Evolutionary conservation across 2,888 invertebrate species (phyloP), one percentile per base, ranked within the genome.

Genomic region (Odontocerum albicorne): DNA sequence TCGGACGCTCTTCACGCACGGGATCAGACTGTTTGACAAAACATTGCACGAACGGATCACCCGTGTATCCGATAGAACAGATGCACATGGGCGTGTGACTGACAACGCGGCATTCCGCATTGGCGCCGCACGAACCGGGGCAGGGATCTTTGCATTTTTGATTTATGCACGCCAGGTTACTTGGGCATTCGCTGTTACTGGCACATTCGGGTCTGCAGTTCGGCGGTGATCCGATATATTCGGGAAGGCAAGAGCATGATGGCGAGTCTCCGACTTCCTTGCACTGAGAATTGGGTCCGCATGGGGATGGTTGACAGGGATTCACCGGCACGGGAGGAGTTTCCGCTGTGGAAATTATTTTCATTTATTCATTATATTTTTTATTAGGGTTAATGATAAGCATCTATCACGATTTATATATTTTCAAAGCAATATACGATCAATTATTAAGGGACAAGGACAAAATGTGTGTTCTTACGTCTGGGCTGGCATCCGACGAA

Each of bases 61-160:
- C 91, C 1, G 82, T 84, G 61, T 79, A 84, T 44, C 82, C 79
- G 22, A 75, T 70, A 4, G 83, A 80, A 67, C 92, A 92, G 57
- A 83, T 84, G 68, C 92, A 92, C 65, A 87, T 86, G 1, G 90
- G 88, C 68, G 84, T 87, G 66, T 91, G 91, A 68, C 87, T 88
- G 3, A 88, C 81, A 16, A 88, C 86, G 65, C 84, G 81, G 67
- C 91, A 91, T 42, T 79, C 69, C 4, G 91, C 86, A 64, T 79
- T 77, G 4, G 85, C 68, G 19, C 90, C 90, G 69, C 91, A 91
- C n/a, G 87, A 81, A 55, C 89, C 90, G 36, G 81, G 82, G 64
- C 89, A 92, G 12, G 91, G 90, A 71, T 92, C 82, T 43, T 84
- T 73, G 68, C 92, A 92, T 72, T 87, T 87, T 65, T 88, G 87